These are phyloP conservation scores for Porites lobata DNA, from an alignment of 92 coral and sea anemone species.

Conservation along the genomic window DNA sequence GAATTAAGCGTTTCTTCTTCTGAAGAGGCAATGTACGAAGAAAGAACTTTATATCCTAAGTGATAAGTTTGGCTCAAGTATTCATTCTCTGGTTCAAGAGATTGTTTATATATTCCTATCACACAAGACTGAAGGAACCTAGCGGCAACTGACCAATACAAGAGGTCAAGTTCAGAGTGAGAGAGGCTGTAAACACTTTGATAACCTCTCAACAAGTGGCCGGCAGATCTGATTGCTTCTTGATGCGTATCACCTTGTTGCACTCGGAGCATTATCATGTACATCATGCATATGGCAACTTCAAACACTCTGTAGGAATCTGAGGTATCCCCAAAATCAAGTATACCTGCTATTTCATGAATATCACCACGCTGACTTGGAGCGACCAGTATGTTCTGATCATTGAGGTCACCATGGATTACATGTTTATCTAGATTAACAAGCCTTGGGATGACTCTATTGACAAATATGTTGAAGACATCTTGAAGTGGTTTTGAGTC, in stretches of 20 bases:
- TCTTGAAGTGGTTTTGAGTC: conserved; percentile 10
- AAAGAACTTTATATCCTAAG: conserved; percentile 14
- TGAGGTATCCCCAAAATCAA: conserved; percentile 80
- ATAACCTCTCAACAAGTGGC: conserved; percentile 68
- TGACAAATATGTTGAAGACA: conserved; percentile 42
- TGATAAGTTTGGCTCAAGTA: conserved; percentile 30
- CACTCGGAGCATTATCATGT: conserved; percentile 39
- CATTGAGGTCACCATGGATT: conserved; percentile 76
- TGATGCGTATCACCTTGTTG: conserved; percentile 20
- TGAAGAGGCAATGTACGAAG: conserved; percentile 29
- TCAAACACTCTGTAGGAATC: conserved; percentile 76
- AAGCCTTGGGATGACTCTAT: conserved; percentile 56
- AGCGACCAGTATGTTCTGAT: conserved; percentile 56
- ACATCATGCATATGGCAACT: conserved; percentile 75
- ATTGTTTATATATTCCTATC: conserved; percentile 44
- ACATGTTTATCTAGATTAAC: conserved; percentile 57
- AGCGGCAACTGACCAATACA: conserved; percentile 76
- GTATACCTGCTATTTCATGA: conserved; percentile 29
- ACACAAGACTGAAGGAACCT: conserved; percentile 58
- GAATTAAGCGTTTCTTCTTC: conserved; percentile 26
- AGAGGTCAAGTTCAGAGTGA: conserved; percentile 29
- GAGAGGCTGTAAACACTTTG: conserved; percentile 54
- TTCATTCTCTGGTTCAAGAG: conserved; percentile 71
- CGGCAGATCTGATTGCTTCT: conserved; percentile 34
- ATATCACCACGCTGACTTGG: not conserved